Conservation (phyloP, 2,113 vertebrate species). For the pig (Sus scrofa) region DNA sequence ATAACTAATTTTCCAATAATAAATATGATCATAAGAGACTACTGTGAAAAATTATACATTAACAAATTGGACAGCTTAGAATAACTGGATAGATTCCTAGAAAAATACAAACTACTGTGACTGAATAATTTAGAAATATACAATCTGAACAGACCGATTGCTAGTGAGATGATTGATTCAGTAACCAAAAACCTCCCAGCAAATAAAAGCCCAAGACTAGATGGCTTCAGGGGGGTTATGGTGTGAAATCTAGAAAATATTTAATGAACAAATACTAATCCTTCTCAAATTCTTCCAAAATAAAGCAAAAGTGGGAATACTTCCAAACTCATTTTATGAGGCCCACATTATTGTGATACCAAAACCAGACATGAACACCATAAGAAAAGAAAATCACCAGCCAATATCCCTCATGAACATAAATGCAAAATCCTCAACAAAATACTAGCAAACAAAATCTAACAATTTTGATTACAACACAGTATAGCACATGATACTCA, state of each 20-base stretch:
- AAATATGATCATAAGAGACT: not conserved
- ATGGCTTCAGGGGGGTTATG: not conserved
- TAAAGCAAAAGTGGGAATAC: not conserved
- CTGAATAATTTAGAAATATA: not conserved
- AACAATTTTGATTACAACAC: too few relatives aligned
- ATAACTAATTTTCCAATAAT: not conserved
- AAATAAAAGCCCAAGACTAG: not conserved
- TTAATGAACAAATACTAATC: not conserved
- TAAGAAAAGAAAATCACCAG: not conserved
- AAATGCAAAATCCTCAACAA: not conserved
- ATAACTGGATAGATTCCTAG: not conserved
- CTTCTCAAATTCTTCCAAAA: not conserved
- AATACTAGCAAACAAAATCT: not conserved
- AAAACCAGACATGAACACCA: not conserved
- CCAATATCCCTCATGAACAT: not conserved
- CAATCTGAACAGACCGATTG: not conserved
- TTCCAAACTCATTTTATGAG: not conserved
- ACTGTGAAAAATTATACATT: not conserved
- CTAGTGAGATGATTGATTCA: not conserved
- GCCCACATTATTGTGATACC: not conserved
- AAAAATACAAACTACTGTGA: not conserved
- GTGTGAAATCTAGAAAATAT: not conserved
- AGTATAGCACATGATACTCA: not conserved
- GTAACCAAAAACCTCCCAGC: not conserved
- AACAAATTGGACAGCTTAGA: not conserved